These are phyloP conservation scores for Aleiodes alternator DNA, from an alignment of 2,888 invertebrate genomes.

Conservation along the genomic window DNA sequence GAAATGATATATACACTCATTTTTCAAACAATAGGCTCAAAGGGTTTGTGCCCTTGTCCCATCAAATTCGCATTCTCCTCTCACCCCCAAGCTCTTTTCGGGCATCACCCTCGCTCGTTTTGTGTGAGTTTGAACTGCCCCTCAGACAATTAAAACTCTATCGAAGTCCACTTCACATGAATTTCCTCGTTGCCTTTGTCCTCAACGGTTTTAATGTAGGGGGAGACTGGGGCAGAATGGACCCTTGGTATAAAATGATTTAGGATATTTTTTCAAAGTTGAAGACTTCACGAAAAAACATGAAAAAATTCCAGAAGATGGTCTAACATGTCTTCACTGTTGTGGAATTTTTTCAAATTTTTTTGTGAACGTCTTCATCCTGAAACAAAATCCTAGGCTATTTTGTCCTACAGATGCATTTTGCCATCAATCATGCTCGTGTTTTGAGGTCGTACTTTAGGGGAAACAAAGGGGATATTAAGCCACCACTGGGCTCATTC, in stretches of 20 bases:
- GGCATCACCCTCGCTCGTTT: not conserved
- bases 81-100: not conserved
- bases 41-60: slow-evolving; percentile 36
- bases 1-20: not conserved
- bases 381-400: no score
- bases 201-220: not conserved
- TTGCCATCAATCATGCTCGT: not conserved
- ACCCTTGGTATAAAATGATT: no score
- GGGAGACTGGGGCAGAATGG: no score
- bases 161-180: not conserved
- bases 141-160: not conserved
- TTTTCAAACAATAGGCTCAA: slow-evolving; percentile 32
- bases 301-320: no score
- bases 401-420: no score
- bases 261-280: no score
- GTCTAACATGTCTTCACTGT: no score
- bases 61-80: not conserved
- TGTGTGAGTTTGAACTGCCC: no score
- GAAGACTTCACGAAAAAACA: no score
- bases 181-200: not conserved
- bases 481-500: not conserved
- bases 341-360: no score
- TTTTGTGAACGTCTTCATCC: no score
- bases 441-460: not conserved
- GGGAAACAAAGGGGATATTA: not conserved